Evolutionary conservation across 2,113 vertebrate species (phyloP), one percentile per base, ranked within the genome.

Genomic region (Cottus gobio): DNA sequence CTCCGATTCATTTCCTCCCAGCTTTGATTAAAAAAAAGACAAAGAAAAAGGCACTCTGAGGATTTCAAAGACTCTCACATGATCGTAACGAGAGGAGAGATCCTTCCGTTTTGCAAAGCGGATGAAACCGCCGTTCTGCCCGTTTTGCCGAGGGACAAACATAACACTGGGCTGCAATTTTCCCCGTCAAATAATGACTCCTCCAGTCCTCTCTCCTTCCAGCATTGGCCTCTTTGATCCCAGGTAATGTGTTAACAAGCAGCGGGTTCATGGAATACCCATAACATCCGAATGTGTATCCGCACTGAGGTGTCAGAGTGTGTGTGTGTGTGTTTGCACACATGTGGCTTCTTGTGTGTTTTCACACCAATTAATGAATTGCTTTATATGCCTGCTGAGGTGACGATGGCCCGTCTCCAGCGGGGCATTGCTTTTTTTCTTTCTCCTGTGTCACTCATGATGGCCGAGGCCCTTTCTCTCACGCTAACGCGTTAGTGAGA

Each of bases 341-440:
- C 48, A 58, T 75, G 75, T 68, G 84, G 62, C 42, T 72, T 58
- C 60, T 57, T 91, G 92, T 79, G 80, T 91, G 74, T 88, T 94
- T 94, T 94, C 91, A 87, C 93, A 94, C 92, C 90, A 93, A 93
- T 94, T 94, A 95, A 93, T 88, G 79, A 93, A 89, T 90, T 80
- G 88, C 92, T 93, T 93, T 94, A 91, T 89, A 81, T 84, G 87
- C 87, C 87, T 56, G 75, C 85, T 72, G 91, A 94, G 91, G 93
- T 93, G 91, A 91, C 71, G 75, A 93, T 91, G 91, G 87, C 89
- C 82, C 90, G 89, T 92, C 89, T 92, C 88, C 70, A 69, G 44
- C 62, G 71, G 79, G 83, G 80, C 64, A 68, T 68, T 79, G 63
- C 37, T 77, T 71, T 68, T 80, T n/a, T 7, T 13, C 39, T 34